Conservation (phyloP, 2,113 vertebrate species). For the Charadrius vociferus region DNA sequence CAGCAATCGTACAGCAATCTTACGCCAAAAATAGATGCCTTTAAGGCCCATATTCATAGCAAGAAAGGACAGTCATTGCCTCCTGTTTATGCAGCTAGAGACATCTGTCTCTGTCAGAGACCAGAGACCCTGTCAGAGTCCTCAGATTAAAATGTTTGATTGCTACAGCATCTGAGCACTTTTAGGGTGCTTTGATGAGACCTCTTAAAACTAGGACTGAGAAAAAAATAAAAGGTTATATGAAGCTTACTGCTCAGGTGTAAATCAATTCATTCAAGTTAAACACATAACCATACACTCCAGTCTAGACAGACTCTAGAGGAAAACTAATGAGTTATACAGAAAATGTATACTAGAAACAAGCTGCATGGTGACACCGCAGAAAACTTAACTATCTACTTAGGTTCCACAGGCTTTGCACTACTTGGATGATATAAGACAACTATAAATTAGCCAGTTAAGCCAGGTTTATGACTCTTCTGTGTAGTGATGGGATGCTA, state of each 20-base stretch:
- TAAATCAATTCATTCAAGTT: neutral
- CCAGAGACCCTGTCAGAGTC: neutral
- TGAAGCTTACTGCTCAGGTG: neutral
- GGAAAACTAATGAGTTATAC: neutral
- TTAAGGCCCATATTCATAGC: neutral
- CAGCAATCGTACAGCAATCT: neutral
- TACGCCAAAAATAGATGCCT: neutral
- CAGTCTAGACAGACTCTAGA: neutral
- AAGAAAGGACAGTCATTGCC: neutral
- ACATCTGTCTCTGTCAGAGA: neutral
- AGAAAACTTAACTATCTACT: neutral
- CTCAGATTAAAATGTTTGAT: neutral
- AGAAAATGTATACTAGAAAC: neutral
- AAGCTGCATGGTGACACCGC: neutral
- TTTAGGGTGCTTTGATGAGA: neutral
- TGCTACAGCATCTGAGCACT: neutral
- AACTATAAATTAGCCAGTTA: neutral
- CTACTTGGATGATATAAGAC: neutral
- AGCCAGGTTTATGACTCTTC: neutral
- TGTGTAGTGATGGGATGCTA: neutral
- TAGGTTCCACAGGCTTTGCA: neutral
- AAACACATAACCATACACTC: neutral
- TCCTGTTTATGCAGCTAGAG: neutral
- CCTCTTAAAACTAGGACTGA: neutral
- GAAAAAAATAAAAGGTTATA: neutral